These are phyloP conservation scores for Poecilus cupreus DNA, from an alignment of 2,888 invertebrate genomes.

Conservation along the genomic window DNA sequence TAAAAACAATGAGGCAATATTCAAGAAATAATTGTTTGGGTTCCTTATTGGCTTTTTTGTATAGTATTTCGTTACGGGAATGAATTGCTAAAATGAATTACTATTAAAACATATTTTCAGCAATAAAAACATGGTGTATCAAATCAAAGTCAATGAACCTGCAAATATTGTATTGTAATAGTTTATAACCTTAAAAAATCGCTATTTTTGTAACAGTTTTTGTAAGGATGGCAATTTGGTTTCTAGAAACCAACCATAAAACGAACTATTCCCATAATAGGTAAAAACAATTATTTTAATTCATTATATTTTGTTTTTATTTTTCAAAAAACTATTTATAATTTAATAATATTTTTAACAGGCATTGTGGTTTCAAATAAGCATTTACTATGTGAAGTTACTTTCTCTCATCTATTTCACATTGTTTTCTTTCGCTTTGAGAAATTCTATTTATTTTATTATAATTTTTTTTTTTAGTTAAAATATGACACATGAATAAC, in stretches of 20 bases:
- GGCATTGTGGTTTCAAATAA: neutral
- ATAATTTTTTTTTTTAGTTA: neutral
- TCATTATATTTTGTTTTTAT: neutral
- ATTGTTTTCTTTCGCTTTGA: constrained; percentile 3
- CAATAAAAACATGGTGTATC: neutral
- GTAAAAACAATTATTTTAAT: neutral
- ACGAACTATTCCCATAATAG: neutral
- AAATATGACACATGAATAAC: neutral
- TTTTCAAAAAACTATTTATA: neutral
- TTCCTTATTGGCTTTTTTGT: neutral
- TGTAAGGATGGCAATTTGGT: neutral
- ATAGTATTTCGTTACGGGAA: neutral
- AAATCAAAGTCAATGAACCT: constrained; percentile 16
- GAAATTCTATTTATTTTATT: neutral
- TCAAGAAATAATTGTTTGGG: constrained; percentile 8
- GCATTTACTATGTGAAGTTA: neutral
- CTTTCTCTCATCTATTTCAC: constrained; percentile 1
- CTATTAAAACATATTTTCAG: neutral
- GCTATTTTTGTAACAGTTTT: neutral
- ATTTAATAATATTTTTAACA: neutral
- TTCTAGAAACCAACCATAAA: neutral
- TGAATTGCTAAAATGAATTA: constrained; percentile 20
- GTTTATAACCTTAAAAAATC: neutral
- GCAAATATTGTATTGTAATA: constrained; percentile 23
- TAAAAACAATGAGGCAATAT: constrained; percentile 20